Evolutionary conservation across 2,888 invertebrate species (phyloP), one percentile per base, ranked within the genome.

Genomic region (Drosophila birchii): DNA sequence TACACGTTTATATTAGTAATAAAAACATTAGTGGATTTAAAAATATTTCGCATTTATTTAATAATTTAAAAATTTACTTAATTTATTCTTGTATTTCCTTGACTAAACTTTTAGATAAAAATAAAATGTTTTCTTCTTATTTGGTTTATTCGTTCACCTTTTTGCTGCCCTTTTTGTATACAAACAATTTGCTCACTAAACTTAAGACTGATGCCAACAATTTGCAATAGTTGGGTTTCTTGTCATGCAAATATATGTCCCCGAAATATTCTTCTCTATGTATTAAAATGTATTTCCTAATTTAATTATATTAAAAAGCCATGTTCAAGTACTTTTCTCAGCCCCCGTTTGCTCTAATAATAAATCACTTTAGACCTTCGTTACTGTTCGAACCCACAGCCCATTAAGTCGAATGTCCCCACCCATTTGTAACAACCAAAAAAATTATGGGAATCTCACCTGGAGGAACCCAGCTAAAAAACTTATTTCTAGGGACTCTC

Each of bases 21-120:
- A 18, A 44, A n/a, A 8, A 45, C 20, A 23, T 9, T 18, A 1
- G 4, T 8, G 0, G 16, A 20, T 49, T 64, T 59, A 26, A 64
- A 64, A 70, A 58, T 58, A 58, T 58, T 58, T 32, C 36, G 29
- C 58, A 12, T 70, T 70, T 68, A 68, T 70, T 70, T 44, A 51
- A 29, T 45, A 56, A 61, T 61, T 71, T 49, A 49, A 69, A 69
- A 69, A 69, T 69, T 11, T 60, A 47, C 69, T 69, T 43, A 59
- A 29, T 43, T 39, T 38, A 39, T 43, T 29, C 38, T 51, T 38
- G 36, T 26, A n/a, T 54, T 43, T 55, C 12, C 18, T 49, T 38
- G 34, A 29, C 68, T 68, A 58, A 71, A 70, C 54, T 54, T 39
- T 61, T 70, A 62, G 62, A 70, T 61, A 72, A 72, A 70, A 57